phyloP scores from a whole-genome alignment of 1,140 invertebrate species.

The Fopius arisanus region DNA sequence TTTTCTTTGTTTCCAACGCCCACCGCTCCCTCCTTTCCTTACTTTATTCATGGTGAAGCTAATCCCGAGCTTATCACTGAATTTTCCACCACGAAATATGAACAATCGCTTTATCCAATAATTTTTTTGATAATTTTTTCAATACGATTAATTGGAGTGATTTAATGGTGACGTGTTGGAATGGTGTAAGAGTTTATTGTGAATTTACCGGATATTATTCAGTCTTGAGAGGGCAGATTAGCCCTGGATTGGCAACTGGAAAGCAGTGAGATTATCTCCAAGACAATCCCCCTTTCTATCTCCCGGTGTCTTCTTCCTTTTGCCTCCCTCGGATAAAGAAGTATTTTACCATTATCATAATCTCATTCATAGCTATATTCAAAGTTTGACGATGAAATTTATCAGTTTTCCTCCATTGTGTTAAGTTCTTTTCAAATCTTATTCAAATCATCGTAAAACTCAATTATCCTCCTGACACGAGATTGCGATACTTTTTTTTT shows the following conservation, averaged over 20 bases:
- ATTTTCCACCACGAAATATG: too few species aligned
- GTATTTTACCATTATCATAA: slow-evolving; percentile 7
- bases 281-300: slow-evolving; percentile 3
- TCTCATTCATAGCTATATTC: slow-evolving; percentile 15
- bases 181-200: background rate
- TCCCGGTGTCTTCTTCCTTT: background rate
- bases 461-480: background rate
- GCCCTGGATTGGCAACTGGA: slow-evolving; percentile 3
- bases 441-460: background rate
- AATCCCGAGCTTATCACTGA: too few species aligned
- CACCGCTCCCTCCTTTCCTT: background rate
- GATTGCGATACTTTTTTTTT: too few species aligned
- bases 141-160: background rate
- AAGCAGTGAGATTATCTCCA: slow-evolving; percentile 3
- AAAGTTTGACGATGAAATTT: slow-evolving; percentile 13
- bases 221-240: background rate
- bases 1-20: slow-evolving; percentile 5
- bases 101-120: too few species aligned
- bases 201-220: background rate
- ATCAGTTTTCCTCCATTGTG: slow-evolving; percentile 3
- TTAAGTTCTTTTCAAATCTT: background rate
- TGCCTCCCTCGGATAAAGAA: background rate
- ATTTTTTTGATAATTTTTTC: too few species aligned
- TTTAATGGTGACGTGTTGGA: background rate
- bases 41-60: background rate